Evolutionary conservation across 92 coral and sea anemone genomes (phyloP).

Genomic region (Zoanthus sociatus): DNA sequence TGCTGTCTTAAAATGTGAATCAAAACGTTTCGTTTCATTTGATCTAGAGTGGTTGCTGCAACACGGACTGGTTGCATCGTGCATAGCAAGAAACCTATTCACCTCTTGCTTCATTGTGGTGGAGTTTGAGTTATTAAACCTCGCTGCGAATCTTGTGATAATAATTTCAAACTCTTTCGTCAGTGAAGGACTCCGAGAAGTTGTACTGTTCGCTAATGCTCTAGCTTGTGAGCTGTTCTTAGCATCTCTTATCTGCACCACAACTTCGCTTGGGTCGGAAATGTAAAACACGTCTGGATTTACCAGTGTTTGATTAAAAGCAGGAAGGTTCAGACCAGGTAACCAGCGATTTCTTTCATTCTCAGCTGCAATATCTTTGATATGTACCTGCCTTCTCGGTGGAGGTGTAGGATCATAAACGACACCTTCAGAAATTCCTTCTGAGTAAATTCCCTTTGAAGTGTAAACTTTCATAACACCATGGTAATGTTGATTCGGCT

Average conservation of each 20-base stretch:
- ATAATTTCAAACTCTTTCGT: constrained; percentile 27
- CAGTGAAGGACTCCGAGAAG: background rate
- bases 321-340: constrained; percentile 67
- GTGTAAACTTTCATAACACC: constrained; percentile 21
- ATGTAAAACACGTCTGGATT: constrained; percentile 62
- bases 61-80: constrained; percentile 74
- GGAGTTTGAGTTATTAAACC: constrained; percentile 17
- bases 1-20: constrained; percentile 82
- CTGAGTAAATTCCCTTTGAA: constrained; percentile 11
- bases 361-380: constrained; percentile 35
- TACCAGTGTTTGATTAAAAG: constrained; percentile 49
- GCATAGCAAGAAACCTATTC: constrained; percentile 64
- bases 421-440: constrained; percentile 13
- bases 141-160: constrained; percentile 39
- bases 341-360: constrained; percentile 50
- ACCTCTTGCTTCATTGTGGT: constrained; percentile 26
- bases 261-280: constrained; percentile 64
- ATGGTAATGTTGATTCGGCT: background rate
- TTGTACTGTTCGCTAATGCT: background rate
- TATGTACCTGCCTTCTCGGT: background rate
- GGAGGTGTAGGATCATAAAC: constrained; percentile 23
- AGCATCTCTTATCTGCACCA: constrained; percentile 47
- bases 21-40: constrained; percentile 48
- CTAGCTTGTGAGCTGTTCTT: background rate
- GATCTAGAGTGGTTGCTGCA: constrained; percentile 57